phyloP scores from a whole-genome alignment of 1,140 invertebrate species.

The Cotesia typhae region DNA sequence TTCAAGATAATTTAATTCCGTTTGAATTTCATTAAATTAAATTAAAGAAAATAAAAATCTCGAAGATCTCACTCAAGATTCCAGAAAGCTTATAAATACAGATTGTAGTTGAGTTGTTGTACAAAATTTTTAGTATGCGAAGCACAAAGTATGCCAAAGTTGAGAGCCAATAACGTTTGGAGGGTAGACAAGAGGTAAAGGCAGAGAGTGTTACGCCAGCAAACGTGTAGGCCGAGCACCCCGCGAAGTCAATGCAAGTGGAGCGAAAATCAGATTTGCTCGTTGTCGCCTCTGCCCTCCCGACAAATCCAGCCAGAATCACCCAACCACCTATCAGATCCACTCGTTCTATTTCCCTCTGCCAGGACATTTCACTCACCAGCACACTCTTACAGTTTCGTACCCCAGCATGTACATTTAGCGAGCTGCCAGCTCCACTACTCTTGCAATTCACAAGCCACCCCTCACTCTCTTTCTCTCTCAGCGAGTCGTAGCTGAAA shows the following conservation, averaged over 20 bases:
- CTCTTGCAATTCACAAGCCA: constrained; percentile 23
- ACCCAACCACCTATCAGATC: too few species aligned
- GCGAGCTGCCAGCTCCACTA: constrained; percentile 51
- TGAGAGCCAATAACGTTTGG: constrained; percentile 39
- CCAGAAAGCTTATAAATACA: too few species aligned
- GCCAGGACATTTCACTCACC: constrained; percentile 42
- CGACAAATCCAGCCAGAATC: constrained; percentile 33
- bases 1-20: too few species aligned
- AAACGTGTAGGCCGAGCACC: constrained; percentile 14
- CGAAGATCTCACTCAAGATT: too few species aligned
- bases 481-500: constrained; percentile 49
- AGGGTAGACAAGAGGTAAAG: not conserved
- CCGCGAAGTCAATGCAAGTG: constrained; percentile 43
- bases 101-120: too few species aligned
- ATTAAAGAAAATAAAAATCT: too few species aligned
- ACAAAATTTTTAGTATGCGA: constrained; percentile 46
- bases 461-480: constrained; percentile 35
- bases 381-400: constrained; percentile 41
- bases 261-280: constrained; percentile 66
- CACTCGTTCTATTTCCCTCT: too few species aligned
- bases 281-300: constrained; percentile 60
- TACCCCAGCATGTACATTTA: constrained; percentile 2
- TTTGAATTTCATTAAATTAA: too few species aligned
- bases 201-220: not conserved
- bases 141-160: constrained; percentile 60